phyloP scores from a whole-genome alignment of 2,888 invertebrate species.

The Luperina nickerlii region DNA sequence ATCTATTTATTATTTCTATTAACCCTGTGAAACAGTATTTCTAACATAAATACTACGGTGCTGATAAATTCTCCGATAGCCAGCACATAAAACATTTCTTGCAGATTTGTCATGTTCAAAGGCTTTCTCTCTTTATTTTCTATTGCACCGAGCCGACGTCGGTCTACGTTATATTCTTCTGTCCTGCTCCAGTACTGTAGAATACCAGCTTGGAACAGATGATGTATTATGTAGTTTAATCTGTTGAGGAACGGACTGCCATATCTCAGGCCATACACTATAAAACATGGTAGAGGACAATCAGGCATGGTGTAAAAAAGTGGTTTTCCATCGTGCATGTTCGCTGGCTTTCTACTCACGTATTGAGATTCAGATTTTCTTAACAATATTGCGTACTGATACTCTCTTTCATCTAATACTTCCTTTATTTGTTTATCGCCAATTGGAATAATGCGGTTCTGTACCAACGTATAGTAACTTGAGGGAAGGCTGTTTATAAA shows the following conservation, averaged over 20 bases:
- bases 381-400: conserved; percentile 86
- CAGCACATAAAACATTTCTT: conserved; percentile 85
- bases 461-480: conserved; percentile 71
- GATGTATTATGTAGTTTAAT: conserved; percentile 84
- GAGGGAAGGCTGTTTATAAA: conserved; percentile 78
- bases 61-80: conserved; percentile 77
- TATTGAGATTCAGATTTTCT: conserved; percentile 84
- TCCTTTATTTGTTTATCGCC: conserved; percentile 81
- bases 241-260: conserved; percentile 90
- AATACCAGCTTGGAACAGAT: conserved; percentile 88
- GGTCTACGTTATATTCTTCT: conserved; percentile 75
- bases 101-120: conserved; percentile 81
- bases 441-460: conserved; percentile 79
- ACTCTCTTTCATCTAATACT: conserved; percentile 81
- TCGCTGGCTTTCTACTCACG: conserved; percentile 76
- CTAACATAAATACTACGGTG: conserved; percentile 75
- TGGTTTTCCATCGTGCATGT: conserved; percentile 83
- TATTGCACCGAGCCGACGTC: conserved; percentile 62
- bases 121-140: conserved; percentile 79
- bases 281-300: conserved; percentile 90
- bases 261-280: conserved; percentile 90
- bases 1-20: conserved; percentile 33
- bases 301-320: conserved; percentile 86
- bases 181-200: conserved; percentile 81
- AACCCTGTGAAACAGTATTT: conserved; percentile 69